Base-by-base conservation (phyloP, 2,797 vertebrate species). In the Pempheris klunzingeri region DNA sequence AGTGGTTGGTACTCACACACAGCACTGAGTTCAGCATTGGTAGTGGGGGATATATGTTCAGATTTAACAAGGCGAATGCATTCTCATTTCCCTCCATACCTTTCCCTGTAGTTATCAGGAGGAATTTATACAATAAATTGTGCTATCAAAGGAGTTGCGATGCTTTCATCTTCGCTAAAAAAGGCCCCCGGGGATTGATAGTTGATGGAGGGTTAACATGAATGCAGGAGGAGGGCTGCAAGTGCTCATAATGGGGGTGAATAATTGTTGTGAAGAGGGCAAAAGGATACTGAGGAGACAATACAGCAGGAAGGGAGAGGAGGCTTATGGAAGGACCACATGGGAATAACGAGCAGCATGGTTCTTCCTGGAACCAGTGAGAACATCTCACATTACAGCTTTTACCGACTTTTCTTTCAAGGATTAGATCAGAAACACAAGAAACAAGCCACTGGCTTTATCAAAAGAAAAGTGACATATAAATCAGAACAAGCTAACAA, bases 121-220 rank as follows among this genome's bases (percentile, higher is more conserved):
- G 49, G 47, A 39, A 81, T 79, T 80, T 41, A 4, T 81, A 80
- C 80, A 87, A 83, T 90, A 88, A 85, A 87, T 80, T 87, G 87
- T 49, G 38, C 74, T 81, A 82, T 90, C 86, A 88, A 83, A 90
- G 81, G 76, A 81, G 76, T 66, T 79, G 72, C 60, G 52, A 62
- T 59, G 75, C 77, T 88, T 88, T 92, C 81, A 89, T 88, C 76
- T 77, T 55, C 38, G 15, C 60, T 73, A 38, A 87, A 87, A 85
- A 7, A 71, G 54, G 30, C 72, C 75, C 71, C 71, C 71, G 43
- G 71, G 59, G 80, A 70, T 63, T 74, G 61, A 74, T 36, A 71
- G 71, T 66, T 77, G 70, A 83, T 60, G 52, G 41, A 68, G 41
- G 74, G 79, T 86, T 87, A 78, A 77, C 47, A 7, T 43, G 80